Evolutionary conservation across 2,888 invertebrate species (phyloP), one percentile per base, ranked within the genome.

Genomic region (Parnassius mnemosyne): DNA sequence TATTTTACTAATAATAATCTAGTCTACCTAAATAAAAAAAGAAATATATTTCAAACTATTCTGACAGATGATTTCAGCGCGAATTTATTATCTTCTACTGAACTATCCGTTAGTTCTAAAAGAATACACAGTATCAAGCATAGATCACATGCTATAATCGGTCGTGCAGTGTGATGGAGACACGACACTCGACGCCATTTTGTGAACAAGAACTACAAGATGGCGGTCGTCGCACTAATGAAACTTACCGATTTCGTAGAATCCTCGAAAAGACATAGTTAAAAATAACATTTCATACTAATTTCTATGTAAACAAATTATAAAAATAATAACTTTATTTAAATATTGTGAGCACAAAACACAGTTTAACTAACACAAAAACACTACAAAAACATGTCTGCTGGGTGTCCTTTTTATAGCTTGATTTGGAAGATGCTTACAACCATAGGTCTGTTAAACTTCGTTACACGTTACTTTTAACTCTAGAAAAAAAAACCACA

Each of bases 211-310:
- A 61, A 66, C 47, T 1, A 47, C 68, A 69, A 69, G 60, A 72
- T 69, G 71, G 68, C 68, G 63, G 63, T 46, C 66, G 58, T 50
- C 54, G 62, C 10, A 13, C 47, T n/a, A 9, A 61, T 57, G 76
- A 66, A 67, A 83, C 90, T 90, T 83, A 90, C 90, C 90, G 59
- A 90, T 87, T 72, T 90, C 89, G 80, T 84, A 88, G 84, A 89
- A 88, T 90, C 90, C 90, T 90, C 83, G 83, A 72, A 67, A 79
- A 83, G 82, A 81, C 83, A 85, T 83, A 84, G 68, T 71, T 73
- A 76, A 76, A 77, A 73, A 76, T 69, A 73, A 63, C 51, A 56
- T 63, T 63, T 56, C 56, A 63, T 56, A 63, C 63, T 70, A 54
- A 60, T 44, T 47, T 52, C 58, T 57, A 61, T 42, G 41, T 42